A percentile compares a stretch with the other conserved stretches of the same genome.
Conservation (phyloP, 2,888 invertebrate genomes). For the Hirudinaria manillensis region DNA sequence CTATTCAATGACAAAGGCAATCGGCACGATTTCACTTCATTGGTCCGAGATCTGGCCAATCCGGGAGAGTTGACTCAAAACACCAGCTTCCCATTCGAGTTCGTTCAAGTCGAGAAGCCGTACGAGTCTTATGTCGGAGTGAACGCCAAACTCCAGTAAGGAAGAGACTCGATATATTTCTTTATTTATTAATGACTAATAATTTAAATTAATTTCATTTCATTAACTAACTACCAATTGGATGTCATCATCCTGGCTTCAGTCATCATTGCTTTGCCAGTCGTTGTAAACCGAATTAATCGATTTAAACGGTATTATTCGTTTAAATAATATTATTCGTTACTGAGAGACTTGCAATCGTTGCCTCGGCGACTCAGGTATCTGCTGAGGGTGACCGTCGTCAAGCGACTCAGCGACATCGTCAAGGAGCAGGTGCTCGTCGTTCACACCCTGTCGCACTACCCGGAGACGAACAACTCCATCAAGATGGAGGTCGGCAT, state of each 20-base stretch:
- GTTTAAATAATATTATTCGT: too few relatives aligned
- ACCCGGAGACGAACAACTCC: conserved; percentile 93
- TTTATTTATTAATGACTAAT: background rate
- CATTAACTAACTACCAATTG: too few relatives aligned
- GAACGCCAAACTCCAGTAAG: conserved; percentile 76
- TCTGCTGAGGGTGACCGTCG: conserved; percentile 89
- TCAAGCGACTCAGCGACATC: conserved; percentile 84
- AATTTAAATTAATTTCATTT: background rate
- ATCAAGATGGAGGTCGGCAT: conserved; percentile 99
- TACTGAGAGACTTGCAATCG: too few relatives aligned
- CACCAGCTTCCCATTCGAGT: conserved; percentile 90
- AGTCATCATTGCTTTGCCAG: too few relatives aligned
- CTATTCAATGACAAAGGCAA: conserved; percentile 97
- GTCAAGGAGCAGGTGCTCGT: conserved; percentile 91
- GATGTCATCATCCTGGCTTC: too few relatives aligned
- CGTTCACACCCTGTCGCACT: conserved; percentile 93
- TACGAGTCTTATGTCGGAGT: conserved; percentile 96
- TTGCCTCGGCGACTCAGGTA: conserved; percentile 60
- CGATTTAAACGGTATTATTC: too few relatives aligned
- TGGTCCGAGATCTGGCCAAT: conserved; percentile 89
- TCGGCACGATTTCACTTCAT: conserved; percentile 93
- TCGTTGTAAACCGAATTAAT: too few relatives aligned
- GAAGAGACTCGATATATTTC: background rate
- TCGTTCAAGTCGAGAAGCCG: conserved; percentile 96
- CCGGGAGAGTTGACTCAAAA: conserved; percentile 93